Conservation (phyloP, 2,113 vertebrate genomes). For the Corvus hawaiiensis region DNA sequence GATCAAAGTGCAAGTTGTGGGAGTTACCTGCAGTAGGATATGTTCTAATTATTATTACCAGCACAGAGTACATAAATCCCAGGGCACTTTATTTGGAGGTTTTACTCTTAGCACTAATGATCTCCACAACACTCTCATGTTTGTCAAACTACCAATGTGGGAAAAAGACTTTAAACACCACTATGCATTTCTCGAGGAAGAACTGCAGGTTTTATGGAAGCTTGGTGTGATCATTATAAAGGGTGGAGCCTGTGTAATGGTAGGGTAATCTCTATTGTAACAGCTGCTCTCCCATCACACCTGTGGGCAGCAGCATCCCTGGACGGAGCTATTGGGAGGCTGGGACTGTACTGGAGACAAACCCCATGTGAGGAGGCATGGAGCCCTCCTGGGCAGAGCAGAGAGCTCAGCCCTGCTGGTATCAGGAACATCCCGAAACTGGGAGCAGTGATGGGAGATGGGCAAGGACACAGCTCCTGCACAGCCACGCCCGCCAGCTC, state of each 20-base stretch:
- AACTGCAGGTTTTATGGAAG: neutral
- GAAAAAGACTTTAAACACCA: neutral
- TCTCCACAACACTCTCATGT: neutral
- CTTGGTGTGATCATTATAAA: neutral
- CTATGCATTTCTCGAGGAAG: neutral
- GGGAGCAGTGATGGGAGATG: neutral
- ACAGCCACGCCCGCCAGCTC: neutral
- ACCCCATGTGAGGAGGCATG: neutral
- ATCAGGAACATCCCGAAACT: accelerated
- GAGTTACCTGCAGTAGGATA: neutral
- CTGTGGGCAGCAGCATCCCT: neutral
- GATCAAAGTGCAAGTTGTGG: constrained; percentile 19
- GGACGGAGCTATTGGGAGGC: neutral
- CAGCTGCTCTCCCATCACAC: neutral
- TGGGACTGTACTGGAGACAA: neutral
- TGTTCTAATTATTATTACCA: constrained; percentile 42
- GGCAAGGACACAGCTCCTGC: neutral
- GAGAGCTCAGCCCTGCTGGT: neutral
- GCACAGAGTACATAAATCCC: constrained; percentile 47
- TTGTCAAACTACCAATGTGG: neutral
- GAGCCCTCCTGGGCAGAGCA: neutral
- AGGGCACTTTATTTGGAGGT: neutral
- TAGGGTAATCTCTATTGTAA: neutral
- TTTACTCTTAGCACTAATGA: constrained; percentile 3
- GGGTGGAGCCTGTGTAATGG: neutral